Base-by-base conservation (phyloP, 1,140 invertebrate genomes). In the Bombyx mandarina region DNA sequence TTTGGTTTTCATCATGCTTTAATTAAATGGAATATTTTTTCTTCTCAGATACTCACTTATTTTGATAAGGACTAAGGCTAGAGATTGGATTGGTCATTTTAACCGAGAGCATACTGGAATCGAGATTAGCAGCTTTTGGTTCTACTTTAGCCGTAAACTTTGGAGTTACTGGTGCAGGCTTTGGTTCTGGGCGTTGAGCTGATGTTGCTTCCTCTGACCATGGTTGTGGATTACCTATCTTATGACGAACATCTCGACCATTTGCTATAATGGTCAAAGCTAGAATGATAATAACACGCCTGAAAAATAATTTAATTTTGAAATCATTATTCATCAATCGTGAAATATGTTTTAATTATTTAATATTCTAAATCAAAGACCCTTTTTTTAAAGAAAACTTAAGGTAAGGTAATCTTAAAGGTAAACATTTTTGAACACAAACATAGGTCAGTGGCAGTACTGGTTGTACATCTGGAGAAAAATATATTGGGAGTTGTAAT, bases 21-120 rank as follows among this genome's bases (percentile, higher is more conserved):
- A 9, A 6, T 52, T 4, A 6, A 9, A 52, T 42, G 0, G 5
- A 26, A 43, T 12, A 44, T 44, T 3, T 12, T 43, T 22, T 8
- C 6, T 47, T 6, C 1, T 6, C 52, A 74, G 52, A 10, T 43
- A 67, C 77, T 85, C 77, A 94, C 93, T 93, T 95, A 75, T 97
- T 97, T 78, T 97, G 96, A 85, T 97, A 98, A 6, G 96, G 96
- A 73, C 93, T 97, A 0, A 98, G 86, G 66, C 92, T 93, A 6
- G 90, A 88, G 67, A 98, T 97, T 0, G 95, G 93, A 84, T 90
- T 88, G 8, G 89, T 90, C 71, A 90, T 80, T 56, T 89, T 88
- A 4, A 79, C 70, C 10, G 77, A 77, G 6, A 89, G 51, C 42
- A 82, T 57, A 58, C 79, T 86, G 18, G 60, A 69, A 51, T 83